These are phyloP conservation scores for Galago senegalensis DNA, from an alignment of 2,797 vertebrate species.

Conservation along the genomic window DNA sequence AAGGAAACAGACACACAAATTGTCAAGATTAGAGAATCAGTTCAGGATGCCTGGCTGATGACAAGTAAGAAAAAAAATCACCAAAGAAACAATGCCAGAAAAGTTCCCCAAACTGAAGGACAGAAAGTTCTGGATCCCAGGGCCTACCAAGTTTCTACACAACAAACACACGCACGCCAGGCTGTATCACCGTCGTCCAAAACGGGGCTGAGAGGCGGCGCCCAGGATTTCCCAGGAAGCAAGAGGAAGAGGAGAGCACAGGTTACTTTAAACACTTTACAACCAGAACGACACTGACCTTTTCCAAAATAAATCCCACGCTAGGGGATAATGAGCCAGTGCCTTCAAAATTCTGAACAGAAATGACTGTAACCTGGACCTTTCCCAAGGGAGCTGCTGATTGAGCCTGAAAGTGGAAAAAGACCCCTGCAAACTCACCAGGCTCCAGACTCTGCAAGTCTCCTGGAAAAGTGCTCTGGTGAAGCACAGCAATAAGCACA, in stretches of 20 bases:
- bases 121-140: no score
- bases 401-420: background rate
- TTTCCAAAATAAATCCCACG: background rate
- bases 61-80: background rate
- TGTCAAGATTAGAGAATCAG: background rate
- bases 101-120: background rate
- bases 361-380: background rate
- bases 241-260: background rate
- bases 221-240: background rate
- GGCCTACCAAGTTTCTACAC: no score
- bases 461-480: background rate
- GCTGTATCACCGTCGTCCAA: no score
- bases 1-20: background rate
- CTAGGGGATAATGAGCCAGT: background rate
- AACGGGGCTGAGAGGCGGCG: fast-evolving
- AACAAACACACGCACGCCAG: fast-evolving
- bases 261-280: background rate
- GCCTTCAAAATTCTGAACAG: background rate
- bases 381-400: background rate
- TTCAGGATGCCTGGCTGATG: background rate
- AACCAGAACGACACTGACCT: background rate
- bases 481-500: background rate
- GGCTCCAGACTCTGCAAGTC: background rate
- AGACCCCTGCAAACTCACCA: fast-evolving
- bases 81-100: background rate